phyloP scores from a whole-genome alignment of 2,113 vertebrate genomes.

The Strigops habroptila region DNA sequence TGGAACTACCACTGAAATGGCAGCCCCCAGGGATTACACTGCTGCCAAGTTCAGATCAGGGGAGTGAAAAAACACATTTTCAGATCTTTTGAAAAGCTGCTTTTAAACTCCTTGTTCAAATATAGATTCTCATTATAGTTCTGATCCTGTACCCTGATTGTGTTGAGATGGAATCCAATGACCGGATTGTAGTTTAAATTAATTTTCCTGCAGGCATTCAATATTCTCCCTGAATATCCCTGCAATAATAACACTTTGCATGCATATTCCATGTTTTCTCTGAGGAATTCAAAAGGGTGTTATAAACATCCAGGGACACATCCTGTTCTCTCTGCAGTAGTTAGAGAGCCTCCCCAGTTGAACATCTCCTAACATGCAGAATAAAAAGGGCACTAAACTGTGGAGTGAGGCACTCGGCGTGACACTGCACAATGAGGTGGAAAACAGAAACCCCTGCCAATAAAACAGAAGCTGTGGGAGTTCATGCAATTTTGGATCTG shows the following conservation, averaged over 20 bases:
- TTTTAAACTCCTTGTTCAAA: not conserved
- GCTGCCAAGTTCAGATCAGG: constrained; percentile 31
- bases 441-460: constrained; percentile 28
- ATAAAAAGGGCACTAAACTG: not conserved
- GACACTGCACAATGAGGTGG: constrained; percentile 14
- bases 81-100: not conserved
- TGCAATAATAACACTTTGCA: not conserved
- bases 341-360: not conserved
- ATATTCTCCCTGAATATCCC: not conserved
- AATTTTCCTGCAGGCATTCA: not conserved
- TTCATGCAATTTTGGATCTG: not conserved
- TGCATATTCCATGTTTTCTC: not conserved
- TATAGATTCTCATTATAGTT: not conserved
- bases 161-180: not conserved
- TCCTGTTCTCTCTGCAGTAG: not conserved
- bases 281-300: not conserved
- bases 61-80: constrained; percentile 19
- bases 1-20: constrained; percentile 21
- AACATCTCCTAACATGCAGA: not conserved
- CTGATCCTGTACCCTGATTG: not conserved
- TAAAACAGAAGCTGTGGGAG: constrained; percentile 30
- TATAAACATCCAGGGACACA: not conserved
- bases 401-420: not conserved
- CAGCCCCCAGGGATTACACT: constrained; percentile 1
- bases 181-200: not conserved